Base-by-base conservation (phyloP, 2,113 vertebrate genomes). In the Mormyrus iriodes region DNA sequence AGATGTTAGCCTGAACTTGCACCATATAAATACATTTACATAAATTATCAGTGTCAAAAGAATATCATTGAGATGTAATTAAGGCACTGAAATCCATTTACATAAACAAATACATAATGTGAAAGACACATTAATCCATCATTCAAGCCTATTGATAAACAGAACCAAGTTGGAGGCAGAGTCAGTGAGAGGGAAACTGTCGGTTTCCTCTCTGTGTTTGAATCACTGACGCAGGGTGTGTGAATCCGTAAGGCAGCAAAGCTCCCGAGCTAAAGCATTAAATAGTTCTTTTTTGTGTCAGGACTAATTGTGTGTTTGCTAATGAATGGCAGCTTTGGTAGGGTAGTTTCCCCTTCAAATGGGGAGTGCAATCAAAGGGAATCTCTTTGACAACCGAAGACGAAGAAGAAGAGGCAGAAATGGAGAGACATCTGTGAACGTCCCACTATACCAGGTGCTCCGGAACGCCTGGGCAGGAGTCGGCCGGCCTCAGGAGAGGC, bases 231-330 rank as follows among this genome's bases (percentile, higher is more conserved):
- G 89, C 82, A 89, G 89, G 89, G 39, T 88, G 79, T 88, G 83
- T 61, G 87, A 13, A 58, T 85, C 79, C 89, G 61, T 86, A 88
- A 91, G 79, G 58, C 89, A 83, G 58, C 89, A 88, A 79, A 90
- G 89, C 53, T 61, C 79, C 69, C 76, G 49, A 89, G 92, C 89
- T 76, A 89, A 86, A 89, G 84, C 76, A 88, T 88, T 92, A 91
- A 90, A 87, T 88, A 55, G 35, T 76, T 76, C 90, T 84, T 90
- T 91, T 91, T 89, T 89, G 90, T 90, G 90, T 79, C 90, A 88
- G 76, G 52, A 88, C 90, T 92, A 92, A 92, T 90, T 89, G 88
- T 90, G 90, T 90, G 90, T 92, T 92, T 89, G 85, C 87, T 88
- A 92, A 91, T 91, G 90, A 92, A 89, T 83, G 46, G 85, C 89